Evolutionary conservation across 1,140 invertebrate genomes (phyloP).

Genomic region (Heliconius hermathena): DNA sequence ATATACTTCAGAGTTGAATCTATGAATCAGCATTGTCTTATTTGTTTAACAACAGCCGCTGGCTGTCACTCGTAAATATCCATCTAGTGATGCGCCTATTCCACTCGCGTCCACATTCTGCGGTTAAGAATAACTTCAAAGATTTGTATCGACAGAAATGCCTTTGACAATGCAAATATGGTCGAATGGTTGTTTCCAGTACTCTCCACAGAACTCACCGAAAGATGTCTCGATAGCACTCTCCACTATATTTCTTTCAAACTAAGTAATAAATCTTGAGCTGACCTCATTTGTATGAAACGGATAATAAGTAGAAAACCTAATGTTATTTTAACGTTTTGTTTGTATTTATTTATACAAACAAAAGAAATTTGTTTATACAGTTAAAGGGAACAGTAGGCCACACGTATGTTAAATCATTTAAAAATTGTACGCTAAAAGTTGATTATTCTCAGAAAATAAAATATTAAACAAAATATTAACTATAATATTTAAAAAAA

Average conservation of each 20-base stretch:
- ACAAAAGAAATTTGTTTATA: conserved; percentile 22
- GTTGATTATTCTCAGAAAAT: background rate
- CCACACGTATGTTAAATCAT: background rate
- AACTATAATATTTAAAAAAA: no score
- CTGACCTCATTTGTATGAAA: conserved; percentile 3
- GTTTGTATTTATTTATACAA: conserved; percentile 13
- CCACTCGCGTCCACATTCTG: conserved; percentile 27
- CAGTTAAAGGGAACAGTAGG: conserved; percentile 10
- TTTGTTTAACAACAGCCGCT: conserved; percentile 49
- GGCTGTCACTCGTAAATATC: conserved; percentile 35
- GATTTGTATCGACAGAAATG: conserved; percentile 24
- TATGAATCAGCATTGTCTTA: conserved; percentile 39
- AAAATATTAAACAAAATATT: background rate
- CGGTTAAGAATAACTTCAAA: conserved; percentile 33
- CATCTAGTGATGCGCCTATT: conserved; percentile 21
- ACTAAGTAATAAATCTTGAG: background rate
- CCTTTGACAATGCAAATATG: conserved; percentile 25
- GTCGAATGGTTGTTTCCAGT: conserved; percentile 9
- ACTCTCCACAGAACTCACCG: background rate
- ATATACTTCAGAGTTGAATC: conserved; percentile 36
- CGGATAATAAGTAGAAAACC: background rate
- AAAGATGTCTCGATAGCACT: conserved; percentile 25
- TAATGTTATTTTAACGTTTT: conserved; percentile 4
- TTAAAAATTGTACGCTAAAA: background rate
- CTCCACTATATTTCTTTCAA: background rate